Conservation (phyloP, 2,797 vertebrate genomes). For the Hybognathus amarus region DNA sequence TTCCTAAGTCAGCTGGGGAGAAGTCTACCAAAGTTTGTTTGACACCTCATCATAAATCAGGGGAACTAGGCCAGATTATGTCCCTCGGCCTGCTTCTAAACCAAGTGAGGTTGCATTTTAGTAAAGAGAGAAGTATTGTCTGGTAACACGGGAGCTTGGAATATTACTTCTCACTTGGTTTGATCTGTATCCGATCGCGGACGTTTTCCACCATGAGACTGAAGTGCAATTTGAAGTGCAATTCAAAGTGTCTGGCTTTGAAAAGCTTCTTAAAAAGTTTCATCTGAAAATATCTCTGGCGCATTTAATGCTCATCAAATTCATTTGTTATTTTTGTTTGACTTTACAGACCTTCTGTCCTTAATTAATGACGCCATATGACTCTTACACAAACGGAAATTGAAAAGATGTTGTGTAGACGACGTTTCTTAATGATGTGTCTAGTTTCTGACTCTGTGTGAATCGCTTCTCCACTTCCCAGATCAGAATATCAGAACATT, state of each 20-base stretch:
- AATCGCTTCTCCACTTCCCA: conserved; percentile 19
- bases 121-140: conserved; percentile 61
- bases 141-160: conserved; percentile 52
- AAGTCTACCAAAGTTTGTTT: conserved; percentile 61
- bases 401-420: conserved; percentile 40
- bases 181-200: conserved; percentile 42
- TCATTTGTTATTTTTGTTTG: conserved; percentile 17
- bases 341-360: not conserved
- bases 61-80: conserved; percentile 64
- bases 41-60: conserved; percentile 70
- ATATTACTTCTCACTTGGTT: conserved; percentile 58
- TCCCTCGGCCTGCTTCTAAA: conserved; percentile 63
- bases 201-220: conserved; percentile 36
- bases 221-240: conserved; percentile 28
- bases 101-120: conserved; percentile 59
- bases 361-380: conserved; percentile 40
- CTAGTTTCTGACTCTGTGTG: conserved; percentile 31
- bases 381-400: conserved; percentile 14
- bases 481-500: conserved; percentile 46
- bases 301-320: conserved; percentile 1
- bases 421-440: conserved; percentile 53
- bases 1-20: conserved; percentile 61
- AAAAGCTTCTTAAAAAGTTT: conserved; percentile 32
- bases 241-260: conserved; percentile 18
- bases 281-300: conserved; percentile 10